These are phyloP conservation scores for Lagopus leucura DNA, from an alignment of 2,113 vertebrate genomes.

Conservation along the genomic window DNA sequence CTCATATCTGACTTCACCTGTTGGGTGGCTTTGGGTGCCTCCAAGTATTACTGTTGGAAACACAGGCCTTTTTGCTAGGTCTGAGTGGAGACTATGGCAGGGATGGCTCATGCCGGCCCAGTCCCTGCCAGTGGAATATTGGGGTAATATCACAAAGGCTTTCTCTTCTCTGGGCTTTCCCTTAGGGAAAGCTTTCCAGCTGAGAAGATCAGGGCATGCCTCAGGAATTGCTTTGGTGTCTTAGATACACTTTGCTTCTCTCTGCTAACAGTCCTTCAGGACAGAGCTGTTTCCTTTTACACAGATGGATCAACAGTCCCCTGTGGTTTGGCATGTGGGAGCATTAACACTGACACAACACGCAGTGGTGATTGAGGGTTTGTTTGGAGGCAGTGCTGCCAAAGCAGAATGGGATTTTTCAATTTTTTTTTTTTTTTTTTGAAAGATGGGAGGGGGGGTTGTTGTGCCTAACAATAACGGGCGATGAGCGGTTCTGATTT, in stretches of 20 bases:
- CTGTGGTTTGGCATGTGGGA: constrained; percentile 40
- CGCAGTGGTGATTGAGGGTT: neutral
- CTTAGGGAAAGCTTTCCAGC: neutral
- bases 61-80: neutral
- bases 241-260: neutral
- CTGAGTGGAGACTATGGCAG: neutral
- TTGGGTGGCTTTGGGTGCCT: neutral
- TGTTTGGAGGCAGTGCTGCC: neutral
- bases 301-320: constrained; percentile 25
- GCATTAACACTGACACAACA: neutral
- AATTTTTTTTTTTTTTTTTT: neutral
- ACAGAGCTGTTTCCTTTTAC: neutral
- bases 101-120: neutral
- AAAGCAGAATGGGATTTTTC: neutral
- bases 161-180: neutral
- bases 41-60: fast-evolving
- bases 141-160: neutral
- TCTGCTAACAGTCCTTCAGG: neutral
- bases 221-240: neutral
- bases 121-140: neutral
- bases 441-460: neutral
- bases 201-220: neutral
- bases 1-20: neutral
- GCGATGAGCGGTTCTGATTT: constrained; percentile 18
- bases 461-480: neutral